Conservation (phyloP, 2,113 vertebrate species). For the Bujurquina vittata region DNA sequence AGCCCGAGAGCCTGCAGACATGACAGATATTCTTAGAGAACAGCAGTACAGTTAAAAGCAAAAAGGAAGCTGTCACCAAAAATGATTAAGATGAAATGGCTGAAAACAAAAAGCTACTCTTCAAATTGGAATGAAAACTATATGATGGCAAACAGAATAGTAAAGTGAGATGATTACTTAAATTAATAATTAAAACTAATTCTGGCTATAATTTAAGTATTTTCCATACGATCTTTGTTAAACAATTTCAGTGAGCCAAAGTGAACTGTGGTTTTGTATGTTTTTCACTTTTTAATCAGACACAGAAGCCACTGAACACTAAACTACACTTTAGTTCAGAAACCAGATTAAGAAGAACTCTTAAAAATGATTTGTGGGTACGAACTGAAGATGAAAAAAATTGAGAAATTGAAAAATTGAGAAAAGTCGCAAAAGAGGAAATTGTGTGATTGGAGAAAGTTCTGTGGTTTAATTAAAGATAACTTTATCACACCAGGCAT, state of each 20-base stretch:
- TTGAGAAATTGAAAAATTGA: background rate
- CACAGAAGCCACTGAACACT: background rate
- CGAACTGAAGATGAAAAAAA: no score
- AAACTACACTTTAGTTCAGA: background rate
- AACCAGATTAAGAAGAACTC: no score
- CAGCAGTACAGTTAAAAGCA: background rate
- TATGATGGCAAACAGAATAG: no score
- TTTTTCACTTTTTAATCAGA: background rate
- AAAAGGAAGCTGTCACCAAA: background rate
- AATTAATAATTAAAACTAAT: no score
- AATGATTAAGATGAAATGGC: background rate
- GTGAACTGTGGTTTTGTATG: background rate
- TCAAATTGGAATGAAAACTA: background rate
- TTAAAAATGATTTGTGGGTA: no score
- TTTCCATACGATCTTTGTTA: no score
- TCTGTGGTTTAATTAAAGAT: no score
- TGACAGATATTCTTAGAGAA: background rate
- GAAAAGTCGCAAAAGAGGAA: background rate
- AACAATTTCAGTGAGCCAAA: background rate
- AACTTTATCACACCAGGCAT: background rate
- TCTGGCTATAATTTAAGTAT: no score
- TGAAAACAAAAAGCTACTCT: background rate
- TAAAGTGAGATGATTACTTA: no score
- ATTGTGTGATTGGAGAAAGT: background rate
- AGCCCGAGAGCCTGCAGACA: background rate